A percentile compares a stretch with the other conserved stretches of the same genome.
These are phyloP conservation scores for Upupa epops DNA, from an alignment of 2,113 vertebrate species.

Conservation along the genomic window DNA sequence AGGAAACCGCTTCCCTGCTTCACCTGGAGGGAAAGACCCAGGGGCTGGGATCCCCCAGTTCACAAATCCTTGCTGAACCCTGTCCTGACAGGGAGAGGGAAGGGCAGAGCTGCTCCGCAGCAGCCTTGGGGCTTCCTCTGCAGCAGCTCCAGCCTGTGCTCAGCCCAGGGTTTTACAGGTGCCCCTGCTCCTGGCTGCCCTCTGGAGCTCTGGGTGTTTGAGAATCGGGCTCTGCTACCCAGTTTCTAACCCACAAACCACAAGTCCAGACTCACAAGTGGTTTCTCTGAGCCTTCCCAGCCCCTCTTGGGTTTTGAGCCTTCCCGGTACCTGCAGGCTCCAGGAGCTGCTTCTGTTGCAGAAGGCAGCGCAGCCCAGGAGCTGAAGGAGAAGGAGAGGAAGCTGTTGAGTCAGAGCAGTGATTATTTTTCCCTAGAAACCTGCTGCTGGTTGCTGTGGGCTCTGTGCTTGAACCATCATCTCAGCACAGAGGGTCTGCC, in stretches of 20 bases:
- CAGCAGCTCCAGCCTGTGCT: accelerated
- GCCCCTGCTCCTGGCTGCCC: neutral
- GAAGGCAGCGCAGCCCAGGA: neutral
- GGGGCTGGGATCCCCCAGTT: neutral
- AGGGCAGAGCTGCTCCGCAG: neutral
- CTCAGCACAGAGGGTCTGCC: neutral
- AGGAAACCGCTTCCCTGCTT: neutral
- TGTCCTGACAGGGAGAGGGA: neutral
- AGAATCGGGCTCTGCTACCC: neutral
- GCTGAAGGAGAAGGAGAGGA: neutral
- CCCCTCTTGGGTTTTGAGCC: neutral
- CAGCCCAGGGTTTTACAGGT: neutral
- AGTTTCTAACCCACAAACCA: neutral
- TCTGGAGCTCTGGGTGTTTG: neutral
- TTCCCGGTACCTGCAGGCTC: neutral
- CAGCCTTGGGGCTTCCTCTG: neutral
- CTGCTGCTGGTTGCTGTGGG: neutral
- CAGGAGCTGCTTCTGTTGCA: neutral
- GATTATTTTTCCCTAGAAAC: neutral
- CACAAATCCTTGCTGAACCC: no score
- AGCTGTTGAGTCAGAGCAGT: neutral
- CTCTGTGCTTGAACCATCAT: neutral
- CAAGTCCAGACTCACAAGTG: neutral
- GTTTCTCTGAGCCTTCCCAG: neutral
- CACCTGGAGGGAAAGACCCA: neutral